A percentile compares a stretch with the other conserved stretches of the same genome.
Evolutionary conservation across 2,888 invertebrate genomes (phyloP).

Genomic region (Tachina grossa): DNA sequence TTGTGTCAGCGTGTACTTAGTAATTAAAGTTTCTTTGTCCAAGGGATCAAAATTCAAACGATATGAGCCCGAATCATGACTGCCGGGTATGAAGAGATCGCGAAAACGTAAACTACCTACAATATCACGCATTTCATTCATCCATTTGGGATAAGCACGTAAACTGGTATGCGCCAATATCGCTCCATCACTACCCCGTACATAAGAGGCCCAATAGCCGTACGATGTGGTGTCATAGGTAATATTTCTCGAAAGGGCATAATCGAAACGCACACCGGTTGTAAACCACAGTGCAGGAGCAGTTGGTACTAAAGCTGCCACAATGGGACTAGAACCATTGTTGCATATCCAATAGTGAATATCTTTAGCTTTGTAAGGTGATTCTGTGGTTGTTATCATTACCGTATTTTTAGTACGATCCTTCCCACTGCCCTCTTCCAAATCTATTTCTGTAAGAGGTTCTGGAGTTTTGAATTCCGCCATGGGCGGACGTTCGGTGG

Average conservation of each 20-base stretch:
- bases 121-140: constrained; percentile 83
- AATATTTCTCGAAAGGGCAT: constrained; percentile 77
- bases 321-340: constrained; percentile 76
- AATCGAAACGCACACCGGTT: constrained; percentile 80
- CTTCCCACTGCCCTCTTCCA: constrained; percentile 56
- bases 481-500: constrained; percentile 74
- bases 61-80: constrained; percentile 88
- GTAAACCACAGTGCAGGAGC: constrained; percentile 79
- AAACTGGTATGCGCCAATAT: constrained; percentile 83
- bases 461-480: constrained; percentile 73
- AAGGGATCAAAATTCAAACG: constrained; percentile 80
- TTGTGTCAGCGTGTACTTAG: constrained; percentile 84
- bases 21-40: constrained; percentile 81
- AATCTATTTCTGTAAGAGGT: constrained; percentile 21
- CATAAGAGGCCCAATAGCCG: constrained; percentile 82
- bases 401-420: constrained; percentile 65
- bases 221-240: constrained; percentile 79
- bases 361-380: constrained; percentile 61
- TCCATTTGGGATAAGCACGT: constrained; percentile 85
- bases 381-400: constrained; percentile 70
- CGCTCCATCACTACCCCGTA: constrained; percentile 76
- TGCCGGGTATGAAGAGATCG: constrained; percentile 87
- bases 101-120: constrained; percentile 83
- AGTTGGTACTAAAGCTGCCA: constrained; percentile 78
- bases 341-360: constrained; percentile 78